phyloP scores from a whole-genome alignment of 2,113 vertebrate genomes.

The Noctilio leporinus region DNA sequence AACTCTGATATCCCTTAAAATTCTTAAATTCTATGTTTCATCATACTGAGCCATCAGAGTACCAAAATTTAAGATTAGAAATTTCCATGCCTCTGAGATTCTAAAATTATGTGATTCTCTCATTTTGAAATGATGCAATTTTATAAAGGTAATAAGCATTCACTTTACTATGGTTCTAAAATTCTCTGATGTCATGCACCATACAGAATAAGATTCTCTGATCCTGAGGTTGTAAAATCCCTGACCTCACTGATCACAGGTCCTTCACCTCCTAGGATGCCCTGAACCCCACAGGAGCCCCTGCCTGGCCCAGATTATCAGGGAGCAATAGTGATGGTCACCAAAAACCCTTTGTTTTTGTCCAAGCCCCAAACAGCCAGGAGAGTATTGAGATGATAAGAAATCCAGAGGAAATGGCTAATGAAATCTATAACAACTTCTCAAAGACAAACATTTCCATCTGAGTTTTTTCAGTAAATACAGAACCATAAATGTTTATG shows the following conservation, averaged over 20 bases:
- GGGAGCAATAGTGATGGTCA: neutral
- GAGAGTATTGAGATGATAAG: constrained; percentile 38
- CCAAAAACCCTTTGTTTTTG: neutral
- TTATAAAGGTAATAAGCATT: neutral
- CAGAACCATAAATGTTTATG: constrained; percentile 50
- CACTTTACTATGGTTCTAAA: neutral
- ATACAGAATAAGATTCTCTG: neutral
- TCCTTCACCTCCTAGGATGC: neutral
- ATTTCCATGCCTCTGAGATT: neutral
- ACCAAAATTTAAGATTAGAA: neutral
- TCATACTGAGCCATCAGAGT: neutral
- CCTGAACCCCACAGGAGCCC: neutral
- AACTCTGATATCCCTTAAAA: neutral
- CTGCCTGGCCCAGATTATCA: neutral
- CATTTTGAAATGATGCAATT: neutral
- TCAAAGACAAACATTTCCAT: constrained; percentile 69
- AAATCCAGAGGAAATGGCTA: constrained; percentile 59
- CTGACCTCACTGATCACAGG: neutral
- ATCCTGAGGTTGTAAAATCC: neutral
- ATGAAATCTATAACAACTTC: constrained; percentile 67
- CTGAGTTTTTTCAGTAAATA: constrained; percentile 66
- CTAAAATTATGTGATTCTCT: neutral
- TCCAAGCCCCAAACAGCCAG: neutral
- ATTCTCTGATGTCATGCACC: neutral
- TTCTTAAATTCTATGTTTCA: neutral